Evolutionary conservation across 2,113 vertebrate species (phyloP), one percentile per base, ranked within the genome.

Genomic region (Lampris incognitus): DNA sequence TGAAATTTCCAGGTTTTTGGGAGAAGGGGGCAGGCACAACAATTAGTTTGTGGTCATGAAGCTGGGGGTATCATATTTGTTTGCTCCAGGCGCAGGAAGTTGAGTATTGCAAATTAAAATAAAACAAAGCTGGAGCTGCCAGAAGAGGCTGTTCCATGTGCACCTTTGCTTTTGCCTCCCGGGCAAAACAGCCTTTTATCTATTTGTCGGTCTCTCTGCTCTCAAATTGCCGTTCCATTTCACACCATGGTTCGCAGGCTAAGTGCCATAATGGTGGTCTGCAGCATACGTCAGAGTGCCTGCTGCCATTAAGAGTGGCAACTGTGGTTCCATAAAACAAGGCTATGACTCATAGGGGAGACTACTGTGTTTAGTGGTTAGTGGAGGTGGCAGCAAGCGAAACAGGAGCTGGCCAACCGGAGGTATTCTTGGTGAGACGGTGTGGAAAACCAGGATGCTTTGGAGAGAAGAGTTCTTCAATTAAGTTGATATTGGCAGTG

Each of bases 281-380:
- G 62, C 49, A 69, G 69, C 79, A 49, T 79, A 88, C 87, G 72
- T 91, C 88, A 87, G 59, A 76, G 82, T 11, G 68, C 80, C 69
- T 65, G 71, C 50, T 66, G 83, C 87, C 85, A 72, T 92, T 85
- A 88, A 88, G 80, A 86, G 68, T 76, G 77, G 83, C 72, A 85
- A 85, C 81, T 83, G 83, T 81, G 81, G 87, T 80, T 85, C 81
- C 74, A 89, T 93, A 92, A 93, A 90, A 90, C 64, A 84, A 59
- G 5, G 63, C 78, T 75, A 67, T 85, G 85, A 90, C 62, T 89
- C 91, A 86, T 74, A 59, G 68, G 87, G 85, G 77, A 87, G 79
- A 85, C 86, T 72, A 69, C 83, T 83, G 82, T 77, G 79, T 90
- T 90, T 89, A 85, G 87, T 84, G 88, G 83, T 87, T 74, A 87